Conservation (phyloP, 2,797 vertebrate species). For the Enteromius treurensis region DNA sequence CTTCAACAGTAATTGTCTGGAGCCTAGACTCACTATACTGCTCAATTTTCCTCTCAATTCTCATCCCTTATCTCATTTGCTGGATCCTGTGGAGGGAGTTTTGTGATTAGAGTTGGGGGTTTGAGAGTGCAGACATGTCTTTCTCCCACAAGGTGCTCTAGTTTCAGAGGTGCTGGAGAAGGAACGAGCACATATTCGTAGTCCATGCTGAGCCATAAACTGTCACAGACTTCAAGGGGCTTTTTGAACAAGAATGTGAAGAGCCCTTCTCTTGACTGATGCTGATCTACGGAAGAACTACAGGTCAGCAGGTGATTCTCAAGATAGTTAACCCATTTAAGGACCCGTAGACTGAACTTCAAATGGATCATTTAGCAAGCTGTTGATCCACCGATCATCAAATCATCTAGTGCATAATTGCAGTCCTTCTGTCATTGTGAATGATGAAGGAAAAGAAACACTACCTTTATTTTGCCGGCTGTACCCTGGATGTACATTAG, state of each 20-base stretch:
- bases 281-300: conserved; percentile 1
- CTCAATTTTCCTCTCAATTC: conserved; percentile 12
- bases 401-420: conserved; percentile 15
- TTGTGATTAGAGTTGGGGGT: conserved; percentile 29
- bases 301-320: conserved; percentile 6
- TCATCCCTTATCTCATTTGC: background rate
- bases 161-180: conserved; percentile 18
- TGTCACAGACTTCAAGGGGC: conserved; percentile 3
- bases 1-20: conserved; percentile 12
- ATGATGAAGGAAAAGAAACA: background rate
- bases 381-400: background rate
- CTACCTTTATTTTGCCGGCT: conserved; percentile 22
- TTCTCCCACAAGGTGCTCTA: background rate
- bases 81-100: conserved; percentile 25
- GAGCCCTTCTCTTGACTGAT: background rate
- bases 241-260: conserved; percentile 18
- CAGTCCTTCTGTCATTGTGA: background rate
- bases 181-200: background rate
- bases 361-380: conserved; percentile 20
- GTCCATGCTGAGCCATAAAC: conserved; percentile 38
- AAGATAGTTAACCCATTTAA: background rate
- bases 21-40: background rate
- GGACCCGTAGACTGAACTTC: background rate
- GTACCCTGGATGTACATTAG: conserved; percentile 3
- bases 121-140: conserved; percentile 11